Conservation (phyloP, 1,140 invertebrate genomes). For the Stratiolaelaps scimitus region DNA sequence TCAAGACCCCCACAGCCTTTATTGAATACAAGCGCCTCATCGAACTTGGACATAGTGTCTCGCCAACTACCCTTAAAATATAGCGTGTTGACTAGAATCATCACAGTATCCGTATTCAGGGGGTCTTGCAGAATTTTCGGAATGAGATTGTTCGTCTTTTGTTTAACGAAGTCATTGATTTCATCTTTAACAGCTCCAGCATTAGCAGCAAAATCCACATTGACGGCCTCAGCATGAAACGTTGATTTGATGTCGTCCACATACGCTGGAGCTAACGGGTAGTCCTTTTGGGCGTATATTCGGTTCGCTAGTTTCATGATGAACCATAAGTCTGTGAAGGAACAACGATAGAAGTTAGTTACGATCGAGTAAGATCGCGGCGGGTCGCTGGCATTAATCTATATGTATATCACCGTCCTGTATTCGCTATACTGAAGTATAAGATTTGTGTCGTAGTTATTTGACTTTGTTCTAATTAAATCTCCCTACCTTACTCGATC, state of each 20-base stretch:
- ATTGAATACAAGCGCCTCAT: not conserved
- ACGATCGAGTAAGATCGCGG: no score
- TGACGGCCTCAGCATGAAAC: slow-evolving; percentile 3
- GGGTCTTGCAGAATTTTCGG: slow-evolving; percentile 46
- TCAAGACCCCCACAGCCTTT: slow-evolving; percentile 1
- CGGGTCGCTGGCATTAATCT: no score
- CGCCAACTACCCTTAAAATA: slow-evolving; percentile 67
- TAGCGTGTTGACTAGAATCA: slow-evolving; percentile 59
- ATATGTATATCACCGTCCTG: no score
- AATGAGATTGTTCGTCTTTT: slow-evolving; percentile 54
- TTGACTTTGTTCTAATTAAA: no score
- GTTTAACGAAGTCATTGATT: slow-evolving; percentile 55
- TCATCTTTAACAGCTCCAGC: slow-evolving; percentile 32
- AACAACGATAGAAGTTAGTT: no score
- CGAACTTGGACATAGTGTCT: slow-evolving; percentile 33
- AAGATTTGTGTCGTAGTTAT: no score
- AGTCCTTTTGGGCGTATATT: not conserved
- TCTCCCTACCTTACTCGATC: no score
- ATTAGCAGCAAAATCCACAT: not conserved
- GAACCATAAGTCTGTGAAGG: not conserved
- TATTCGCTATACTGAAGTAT: no score
- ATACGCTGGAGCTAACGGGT: not conserved
- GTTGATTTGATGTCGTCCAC: not conserved
- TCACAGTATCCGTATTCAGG: slow-evolving; percentile 45
- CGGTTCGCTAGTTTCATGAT: slow-evolving; percentile 1